These are phyloP conservation scores for Axea sp. DNA, from an alignment of 2,888 invertebrate species.

Conservation along the genomic window DNA sequence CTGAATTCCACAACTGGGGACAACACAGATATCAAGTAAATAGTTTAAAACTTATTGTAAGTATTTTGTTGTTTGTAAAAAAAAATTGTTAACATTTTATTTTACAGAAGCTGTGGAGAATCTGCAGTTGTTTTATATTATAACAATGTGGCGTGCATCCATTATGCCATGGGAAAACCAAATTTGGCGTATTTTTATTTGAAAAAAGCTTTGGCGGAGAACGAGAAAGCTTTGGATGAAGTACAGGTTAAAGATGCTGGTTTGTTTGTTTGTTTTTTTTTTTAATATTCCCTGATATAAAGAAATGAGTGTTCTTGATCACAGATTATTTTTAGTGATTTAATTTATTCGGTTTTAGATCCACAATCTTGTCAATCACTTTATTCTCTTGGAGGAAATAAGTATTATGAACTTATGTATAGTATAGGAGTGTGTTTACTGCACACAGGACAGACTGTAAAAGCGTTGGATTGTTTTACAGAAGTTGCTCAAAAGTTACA, in stretches of 20 bases:
- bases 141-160: conserved; percentile 91
- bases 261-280: no score
- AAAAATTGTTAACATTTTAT: no score
- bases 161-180: conserved; percentile 90
- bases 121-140: conserved; percentile 84
- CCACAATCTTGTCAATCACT: conserved; percentile 81
- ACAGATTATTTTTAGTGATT: no score
- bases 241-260: conserved; percentile 77
- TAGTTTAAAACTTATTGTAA: no score
- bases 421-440: conserved; percentile 92
- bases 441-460: conserved; percentile 88
- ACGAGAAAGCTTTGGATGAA: conserved; percentile 80
- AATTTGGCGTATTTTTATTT: conserved; percentile 90
- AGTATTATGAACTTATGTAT: conserved; percentile 85
- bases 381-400: conserved; percentile 83
- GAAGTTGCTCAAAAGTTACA: conserved; percentile 92
- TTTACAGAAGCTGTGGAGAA: conserved; percentile 82
- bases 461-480: conserved; percentile 94
- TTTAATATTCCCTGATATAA: no score
- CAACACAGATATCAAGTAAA: conserved; percentile 79
- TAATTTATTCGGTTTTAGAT: no score
- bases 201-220: conserved; percentile 88
- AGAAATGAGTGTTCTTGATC: no score
- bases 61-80: no score
- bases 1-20: no score